Evolutionary conservation across 2,113 vertebrate genomes (phyloP), one percentile per base, ranked within the genome.

Genomic region (Carassius carassius): DNA sequence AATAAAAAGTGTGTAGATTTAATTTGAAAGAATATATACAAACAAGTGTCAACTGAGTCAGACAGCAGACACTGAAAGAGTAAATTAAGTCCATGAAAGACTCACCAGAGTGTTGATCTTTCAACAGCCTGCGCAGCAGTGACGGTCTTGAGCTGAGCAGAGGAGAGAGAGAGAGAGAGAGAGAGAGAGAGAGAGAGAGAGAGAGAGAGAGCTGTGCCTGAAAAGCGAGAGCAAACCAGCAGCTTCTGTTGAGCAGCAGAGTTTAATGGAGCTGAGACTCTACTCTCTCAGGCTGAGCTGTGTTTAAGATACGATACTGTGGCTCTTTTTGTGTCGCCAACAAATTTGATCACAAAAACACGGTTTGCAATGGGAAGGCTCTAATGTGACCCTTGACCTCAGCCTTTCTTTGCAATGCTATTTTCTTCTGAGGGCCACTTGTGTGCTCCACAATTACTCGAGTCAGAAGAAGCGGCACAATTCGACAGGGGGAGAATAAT

Each of bases 361-460:
- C 88, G 58, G 83, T 54, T 90, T 89, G 90, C 83, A 69, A 91
- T 84, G 90, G 88, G 86, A 92, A 91, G 92, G 86, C 89, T 90
- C 85, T 89, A 80, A 32, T 84, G 86, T 93, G 93, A 95, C 92
- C 94, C 90, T 78, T 93, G 90, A 94, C 94, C 93, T 88, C 90
- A 87, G 89, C 89, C 92, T 92, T 92, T 93, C 91, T 91, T 85
- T 54, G 72, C 90, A 87, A 79, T 87, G 89, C 87, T 75, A 91
- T 90, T 90, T 89, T 91, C 86, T 89, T 94, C 91, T 93, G 92
- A 94, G 94, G 90, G 89, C 89, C 92, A 94, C 94, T 95, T 95
- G 94, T 95, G 90, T 25, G 47, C 84, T 87, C 88, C 89, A 95
- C 94, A 95, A 95, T 94, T 91, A 92, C 87, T 86, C 69, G 87